Conservation (phyloP, 2,797 vertebrate genomes). For the Hyperoplus lanceolatus region DNA sequence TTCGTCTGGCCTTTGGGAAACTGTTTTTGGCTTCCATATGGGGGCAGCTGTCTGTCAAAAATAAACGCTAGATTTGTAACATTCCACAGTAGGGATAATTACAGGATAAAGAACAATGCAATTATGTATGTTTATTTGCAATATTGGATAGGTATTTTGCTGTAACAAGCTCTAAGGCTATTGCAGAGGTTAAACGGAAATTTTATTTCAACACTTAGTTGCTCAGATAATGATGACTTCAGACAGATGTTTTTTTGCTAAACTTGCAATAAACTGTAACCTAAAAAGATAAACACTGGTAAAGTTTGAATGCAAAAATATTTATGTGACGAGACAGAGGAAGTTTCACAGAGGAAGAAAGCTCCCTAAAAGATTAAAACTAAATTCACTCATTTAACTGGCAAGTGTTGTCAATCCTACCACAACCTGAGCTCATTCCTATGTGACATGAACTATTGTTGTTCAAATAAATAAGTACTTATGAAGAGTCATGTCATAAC, state of each 20-base stretch:
- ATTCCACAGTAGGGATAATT: constrained; percentile 74
- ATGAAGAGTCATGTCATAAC: neutral
- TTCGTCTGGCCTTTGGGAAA: constrained; percentile 80
- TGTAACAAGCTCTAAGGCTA: constrained; percentile 63
- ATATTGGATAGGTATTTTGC: constrained; percentile 60
- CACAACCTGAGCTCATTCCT: constrained; percentile 9
- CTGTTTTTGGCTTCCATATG: constrained; percentile 85
- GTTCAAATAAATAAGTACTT: neutral
- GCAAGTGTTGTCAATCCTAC: neutral
- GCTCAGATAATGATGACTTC: constrained; percentile 31
- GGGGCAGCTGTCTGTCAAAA: constrained; percentile 85
- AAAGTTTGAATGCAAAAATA: constrained; percentile 19
- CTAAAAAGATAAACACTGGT: constrained; percentile 34
- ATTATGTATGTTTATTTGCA: constrained; percentile 76
- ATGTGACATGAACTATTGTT: constrained; percentile 7
- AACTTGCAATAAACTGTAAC: constrained; percentile 39
- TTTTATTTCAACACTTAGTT: constrained; percentile 34
- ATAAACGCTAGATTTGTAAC: constrained; percentile 74
- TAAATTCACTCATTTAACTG: neutral
- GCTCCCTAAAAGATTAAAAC: neutral
- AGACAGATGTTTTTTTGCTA: constrained; percentile 24
- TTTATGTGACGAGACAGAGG: constrained; percentile 27
- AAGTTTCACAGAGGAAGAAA: neutral
- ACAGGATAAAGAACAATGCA: constrained; percentile 77
- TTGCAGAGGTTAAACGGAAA: constrained; percentile 49